phyloP scores from a whole-genome alignment of 1,140 invertebrate genomes.

The Drosophila ercepeae region DNA sequence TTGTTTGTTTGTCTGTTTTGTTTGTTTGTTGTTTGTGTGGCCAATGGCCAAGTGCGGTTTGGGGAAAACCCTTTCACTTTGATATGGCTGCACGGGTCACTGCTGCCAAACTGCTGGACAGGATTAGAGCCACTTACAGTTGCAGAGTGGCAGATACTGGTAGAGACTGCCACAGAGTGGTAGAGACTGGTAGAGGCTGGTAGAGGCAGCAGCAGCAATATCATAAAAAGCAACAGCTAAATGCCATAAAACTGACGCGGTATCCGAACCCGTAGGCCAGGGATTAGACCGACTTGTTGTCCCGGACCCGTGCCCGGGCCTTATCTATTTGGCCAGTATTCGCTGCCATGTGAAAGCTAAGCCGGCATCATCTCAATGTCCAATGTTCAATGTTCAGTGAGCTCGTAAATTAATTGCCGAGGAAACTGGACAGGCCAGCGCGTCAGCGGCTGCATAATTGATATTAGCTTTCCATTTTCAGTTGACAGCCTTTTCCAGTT shows the following conservation, averaged over 20 bases:
- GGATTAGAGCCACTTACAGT: constrained; percentile 71
- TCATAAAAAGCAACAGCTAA: constrained; percentile 69
- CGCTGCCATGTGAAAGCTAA: constrained; percentile 68
- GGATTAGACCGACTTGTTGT: constrained; percentile 40
- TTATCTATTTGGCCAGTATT: constrained; percentile 21
- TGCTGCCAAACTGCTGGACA: constrained; percentile 72
- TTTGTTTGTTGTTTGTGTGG: constrained; percentile 31
- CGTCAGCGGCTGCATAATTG: constrained; percentile 60
- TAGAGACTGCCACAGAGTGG: not conserved
- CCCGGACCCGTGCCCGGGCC: constrained; percentile 11
- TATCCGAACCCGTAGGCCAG: constrained; percentile 33
- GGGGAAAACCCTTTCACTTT: constrained; percentile 72
- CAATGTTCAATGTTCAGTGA: constrained; percentile 45
- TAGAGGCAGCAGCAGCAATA: constrained; percentile 28
- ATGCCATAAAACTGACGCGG: constrained; percentile 68
- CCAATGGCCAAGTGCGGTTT: constrained; percentile 55
- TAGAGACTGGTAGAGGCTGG: too few species aligned
- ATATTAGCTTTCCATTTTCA: constrained; percentile 80
- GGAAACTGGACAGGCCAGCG: constrained; percentile 27
- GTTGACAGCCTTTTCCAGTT: constrained; percentile 59
- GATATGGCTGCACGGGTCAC: constrained; percentile 62
- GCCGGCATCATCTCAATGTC: constrained; percentile 12
- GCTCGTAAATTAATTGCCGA: constrained; percentile 77
- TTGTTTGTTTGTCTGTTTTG: constrained; percentile 21
- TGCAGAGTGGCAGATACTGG: constrained; percentile 8